These are phyloP conservation scores for Hippolais icterina DNA, from an alignment of 2,113 vertebrate genomes.

Conservation along the genomic window DNA sequence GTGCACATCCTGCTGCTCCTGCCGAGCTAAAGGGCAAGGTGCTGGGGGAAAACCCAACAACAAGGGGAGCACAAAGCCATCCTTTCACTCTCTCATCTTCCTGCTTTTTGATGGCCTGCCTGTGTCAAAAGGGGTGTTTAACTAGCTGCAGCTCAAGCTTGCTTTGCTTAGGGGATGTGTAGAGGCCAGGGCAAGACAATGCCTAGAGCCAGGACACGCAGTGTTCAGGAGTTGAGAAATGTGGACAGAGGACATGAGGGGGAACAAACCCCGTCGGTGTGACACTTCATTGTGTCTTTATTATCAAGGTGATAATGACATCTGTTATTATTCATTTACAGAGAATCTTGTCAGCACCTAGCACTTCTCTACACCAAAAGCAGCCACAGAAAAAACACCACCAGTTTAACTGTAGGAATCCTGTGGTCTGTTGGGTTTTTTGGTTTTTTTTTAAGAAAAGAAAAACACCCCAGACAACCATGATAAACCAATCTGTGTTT, in stretches of 20 bases:
- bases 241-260: rapidly evolving
- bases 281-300: not conserved
- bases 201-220: not conserved
- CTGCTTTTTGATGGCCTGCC: not conserved
- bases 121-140: not conserved
- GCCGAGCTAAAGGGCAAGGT: not conserved
- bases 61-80: not conserved
- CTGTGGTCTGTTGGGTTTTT: not conserved
- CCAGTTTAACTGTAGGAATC: not conserved
- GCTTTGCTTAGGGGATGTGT: not conserved
- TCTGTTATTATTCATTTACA: not conserved
- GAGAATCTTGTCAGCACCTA: not conserved
- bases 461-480: not conserved
- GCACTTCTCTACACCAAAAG: not conserved
- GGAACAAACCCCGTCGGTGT: not conserved
- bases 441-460: not conserved
- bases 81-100: not conserved
- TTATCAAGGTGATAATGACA: not conserved
- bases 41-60: not conserved
- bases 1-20: not conserved
- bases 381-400: not conserved
- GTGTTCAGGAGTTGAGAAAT: not conserved
- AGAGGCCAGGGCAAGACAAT: not conserved
- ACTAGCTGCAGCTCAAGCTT: not conserved
- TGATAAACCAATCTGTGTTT: not conserved